Conservation (phyloP, 2,797 vertebrate species). For the Rhinella marina region DNA sequence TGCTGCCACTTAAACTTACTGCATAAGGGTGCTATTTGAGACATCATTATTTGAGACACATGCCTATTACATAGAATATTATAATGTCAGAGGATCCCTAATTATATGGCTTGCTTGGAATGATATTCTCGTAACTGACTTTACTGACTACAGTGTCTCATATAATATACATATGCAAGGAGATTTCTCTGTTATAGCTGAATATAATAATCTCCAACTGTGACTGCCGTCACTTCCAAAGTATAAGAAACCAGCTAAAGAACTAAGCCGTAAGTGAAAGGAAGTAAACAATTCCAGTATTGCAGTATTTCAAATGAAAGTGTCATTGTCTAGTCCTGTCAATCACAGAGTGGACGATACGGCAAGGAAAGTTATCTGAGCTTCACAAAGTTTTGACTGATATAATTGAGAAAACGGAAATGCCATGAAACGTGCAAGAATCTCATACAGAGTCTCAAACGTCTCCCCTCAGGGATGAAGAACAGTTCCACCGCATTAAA, state of each 20-base stretch:
- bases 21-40: neutral
- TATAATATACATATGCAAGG: slow-evolving; percentile 18
- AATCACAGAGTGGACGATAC: slow-evolving; percentile 35
- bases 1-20: neutral
- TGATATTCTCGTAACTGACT: neutral
- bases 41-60: neutral
- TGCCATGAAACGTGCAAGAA: neutral
- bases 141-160: neutral
- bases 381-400: slow-evolving; percentile 15
- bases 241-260: neutral
- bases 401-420: neutral
- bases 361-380: slow-evolving; percentile 4
- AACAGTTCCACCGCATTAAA: neutral
- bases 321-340: slow-evolving; percentile 13
- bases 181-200: neutral
- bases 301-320: slow-evolving; percentile 13
- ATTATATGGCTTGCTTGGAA: neutral
- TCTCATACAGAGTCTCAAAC: neutral
- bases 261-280: neutral
- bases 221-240: slow-evolving; percentile 3
- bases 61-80: neutral
- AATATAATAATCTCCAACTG: slow-evolving; percentile 17
- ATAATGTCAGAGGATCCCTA: neutral
- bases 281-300: neutral
- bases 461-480: neutral